These are phyloP conservation scores for Abramis brama DNA, from an alignment of 2,113 vertebrate genomes.

Conservation along the genomic window DNA sequence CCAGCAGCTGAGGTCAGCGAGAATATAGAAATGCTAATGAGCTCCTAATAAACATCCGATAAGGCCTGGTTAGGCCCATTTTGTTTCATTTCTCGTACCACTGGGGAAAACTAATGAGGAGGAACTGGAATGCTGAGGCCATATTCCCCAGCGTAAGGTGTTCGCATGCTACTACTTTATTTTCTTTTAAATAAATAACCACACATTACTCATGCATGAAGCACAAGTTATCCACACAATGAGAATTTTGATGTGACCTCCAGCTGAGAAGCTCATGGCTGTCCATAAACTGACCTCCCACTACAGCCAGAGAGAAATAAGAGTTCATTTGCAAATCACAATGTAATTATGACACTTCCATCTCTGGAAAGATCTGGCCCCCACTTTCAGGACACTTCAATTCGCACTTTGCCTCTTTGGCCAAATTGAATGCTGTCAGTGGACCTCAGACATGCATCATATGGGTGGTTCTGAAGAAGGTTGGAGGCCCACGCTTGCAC, in stretches of 20 bases:
- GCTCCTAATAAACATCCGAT: slow-evolving; percentile 5
- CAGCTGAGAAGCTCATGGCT: background rate
- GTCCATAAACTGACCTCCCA: background rate
- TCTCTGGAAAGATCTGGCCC: background rate
- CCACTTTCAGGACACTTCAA: background rate
- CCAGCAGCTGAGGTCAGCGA: background rate
- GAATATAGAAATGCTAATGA: slow-evolving; percentile 27
- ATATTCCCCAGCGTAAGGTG: background rate
- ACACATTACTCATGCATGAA: slow-evolving; percentile 4
- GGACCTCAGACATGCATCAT: background rate
- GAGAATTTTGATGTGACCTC: background rate
- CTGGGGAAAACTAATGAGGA: slow-evolving; percentile 19
- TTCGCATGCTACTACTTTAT: slow-evolving; percentile 8
- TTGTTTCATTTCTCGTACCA: slow-evolving; percentile 7
- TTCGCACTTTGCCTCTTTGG: background rate
- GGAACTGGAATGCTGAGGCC: background rate
- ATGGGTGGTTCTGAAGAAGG: background rate
- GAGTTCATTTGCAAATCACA: slow-evolving; percentile 19
- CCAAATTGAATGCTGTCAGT: slow-evolving; percentile 3
- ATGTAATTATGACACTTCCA: slow-evolving; percentile 37
- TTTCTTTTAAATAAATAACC: slow-evolving; percentile 3
- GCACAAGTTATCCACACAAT: background rate
- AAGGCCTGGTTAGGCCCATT: background rate
- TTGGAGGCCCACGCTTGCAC: background rate
- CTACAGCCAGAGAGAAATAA: background rate